Base-by-base conservation (phyloP, 2,113 vertebrate species). In the Coptodon rendalli region DNA sequence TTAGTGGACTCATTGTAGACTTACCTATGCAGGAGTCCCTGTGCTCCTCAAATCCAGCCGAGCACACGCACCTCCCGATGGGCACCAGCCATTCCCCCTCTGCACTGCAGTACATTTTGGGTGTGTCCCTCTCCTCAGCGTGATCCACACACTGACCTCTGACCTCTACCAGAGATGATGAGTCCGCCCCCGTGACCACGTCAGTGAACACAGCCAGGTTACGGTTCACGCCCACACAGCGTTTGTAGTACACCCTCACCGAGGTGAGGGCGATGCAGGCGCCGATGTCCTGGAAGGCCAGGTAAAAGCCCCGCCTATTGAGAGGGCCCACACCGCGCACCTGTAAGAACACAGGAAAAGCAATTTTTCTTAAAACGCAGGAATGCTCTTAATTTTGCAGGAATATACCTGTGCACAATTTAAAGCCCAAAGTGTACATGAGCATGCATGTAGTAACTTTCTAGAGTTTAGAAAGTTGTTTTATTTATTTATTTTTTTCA, bases 1-100 rank as follows among this genome's bases (percentile, higher is more conserved):
- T 43, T 5, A 29, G 53, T 29, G 16, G 24, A 5, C 71, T 48
- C 43, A 6, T 34, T 9, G 54, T n/a, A 12, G 13, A 68, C 86
- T 98, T 95, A 99, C 98, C 98, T 84, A 96, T 96, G 24, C 98
- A 99, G 87, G 98, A 96, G 66, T 99, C 98, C 5, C 93, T 93
- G 87, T 96, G 97, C 87, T 99, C 98, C 59, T 99, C 97, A 0
- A 98, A 99, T 8, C 98, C 98, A 0, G 98, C 98, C 0, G 97
- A 98, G 96, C 98, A 99, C 88, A 99, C 98, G 0, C 98, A 99
- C 89, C 97, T 97, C 87, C 98, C 98, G 0, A 99, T 99, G 93
- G 98, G 98, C 86, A 99, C 98, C 90, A 99, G 83, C 98, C 98
- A 99, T 90, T 99, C 98, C n/a, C 98, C 98, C 88, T 99, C 98